Conservation (phyloP, 2,888 invertebrate species). For the Aporophyla nigra region DNA sequence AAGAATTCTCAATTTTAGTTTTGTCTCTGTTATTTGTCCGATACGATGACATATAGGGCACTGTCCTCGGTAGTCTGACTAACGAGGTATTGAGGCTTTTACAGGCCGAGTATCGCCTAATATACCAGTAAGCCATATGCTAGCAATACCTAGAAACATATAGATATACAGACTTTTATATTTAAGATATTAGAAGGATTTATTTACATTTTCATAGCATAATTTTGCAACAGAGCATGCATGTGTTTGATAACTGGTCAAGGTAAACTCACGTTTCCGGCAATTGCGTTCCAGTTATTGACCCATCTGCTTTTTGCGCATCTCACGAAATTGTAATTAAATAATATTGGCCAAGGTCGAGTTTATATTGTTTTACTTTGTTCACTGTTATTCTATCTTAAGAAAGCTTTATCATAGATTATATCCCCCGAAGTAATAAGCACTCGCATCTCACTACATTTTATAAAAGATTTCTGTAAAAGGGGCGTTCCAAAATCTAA, state of each 20-base stretch:
- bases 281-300: constrained; percentile 48
- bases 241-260: constrained; percentile 20
- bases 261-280: constrained; percentile 41
- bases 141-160: neutral
- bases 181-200: too few species aligned
- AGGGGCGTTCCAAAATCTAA: too few species aligned
- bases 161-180: too few species aligned
- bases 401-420: neutral
- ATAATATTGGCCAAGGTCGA: constrained; percentile 24
- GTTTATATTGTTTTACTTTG: neutral
- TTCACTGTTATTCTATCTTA: neutral
- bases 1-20: too few species aligned
- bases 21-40: too few species aligned
- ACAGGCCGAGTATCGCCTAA: neutral
- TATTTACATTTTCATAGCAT: neutral
- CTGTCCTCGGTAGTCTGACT: neutral
- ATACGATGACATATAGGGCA: too few species aligned
- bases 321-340: constrained; percentile 46
- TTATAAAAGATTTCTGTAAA: too few species aligned
- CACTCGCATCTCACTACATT: neutral
- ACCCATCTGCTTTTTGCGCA: constrained; percentile 52
- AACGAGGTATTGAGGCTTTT: constrained; percentile 13
- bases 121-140: neutral
- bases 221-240: neutral
- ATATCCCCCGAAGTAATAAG: neutral